Evolutionary conservation across 2,113 vertebrate genomes (phyloP).

Genomic region (Pantherophis guttatus): DNA sequence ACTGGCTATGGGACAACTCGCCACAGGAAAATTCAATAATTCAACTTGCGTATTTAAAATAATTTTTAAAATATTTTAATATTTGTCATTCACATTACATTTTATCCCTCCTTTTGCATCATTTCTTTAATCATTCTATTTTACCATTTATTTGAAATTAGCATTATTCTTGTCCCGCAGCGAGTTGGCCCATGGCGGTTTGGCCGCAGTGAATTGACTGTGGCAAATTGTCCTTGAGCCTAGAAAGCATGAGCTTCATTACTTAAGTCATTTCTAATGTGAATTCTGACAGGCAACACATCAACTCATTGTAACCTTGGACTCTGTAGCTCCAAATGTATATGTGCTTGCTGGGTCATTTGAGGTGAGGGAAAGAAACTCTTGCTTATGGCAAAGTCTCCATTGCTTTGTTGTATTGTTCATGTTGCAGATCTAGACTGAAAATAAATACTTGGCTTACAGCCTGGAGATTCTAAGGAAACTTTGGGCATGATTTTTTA

Average conservation of each 20-base stretch:
- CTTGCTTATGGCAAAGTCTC: background rate
- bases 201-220: background rate
- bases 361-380: background rate
- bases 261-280: background rate
- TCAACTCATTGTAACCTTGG: no score
- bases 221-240: background rate
- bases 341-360: background rate
- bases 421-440: background rate
- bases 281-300: background rate
- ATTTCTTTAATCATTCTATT: background rate
- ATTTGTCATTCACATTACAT: background rate
- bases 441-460: constrained; percentile 2
- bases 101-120: background rate
- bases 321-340: background rate
- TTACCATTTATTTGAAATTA: background rate
- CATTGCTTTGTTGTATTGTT: background rate
- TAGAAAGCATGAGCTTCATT: background rate
- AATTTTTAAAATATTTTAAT: background rate
- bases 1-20: background rate
- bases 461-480: background rate
- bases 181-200: background rate
- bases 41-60: background rate
- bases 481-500: background rate
- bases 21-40: background rate
- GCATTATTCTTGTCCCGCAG: background rate